Percentiles rank a stretch among this genome's conserved stretches.
Evolutionary conservation across 1,140 invertebrate genomes (phyloP).

Genomic region (Bombyx mori): DNA sequence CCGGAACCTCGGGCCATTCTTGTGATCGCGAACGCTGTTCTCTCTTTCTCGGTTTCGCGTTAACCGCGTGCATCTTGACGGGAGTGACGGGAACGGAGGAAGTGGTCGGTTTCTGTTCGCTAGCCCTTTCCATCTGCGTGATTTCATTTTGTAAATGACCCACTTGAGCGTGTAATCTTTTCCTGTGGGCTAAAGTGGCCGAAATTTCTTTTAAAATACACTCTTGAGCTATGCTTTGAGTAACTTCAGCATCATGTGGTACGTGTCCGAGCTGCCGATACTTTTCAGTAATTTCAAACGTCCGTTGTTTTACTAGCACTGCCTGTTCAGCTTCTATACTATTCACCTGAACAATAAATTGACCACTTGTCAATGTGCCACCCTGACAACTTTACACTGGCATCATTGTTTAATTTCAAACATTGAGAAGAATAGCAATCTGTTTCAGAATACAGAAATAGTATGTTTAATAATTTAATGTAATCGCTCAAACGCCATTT

Average conservation of each 20-base stretch:
- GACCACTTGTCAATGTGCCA: no score
- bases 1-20: constrained; percentile 92
- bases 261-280: constrained; percentile 71
- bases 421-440: background rate
- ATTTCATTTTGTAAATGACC: constrained; percentile 82
- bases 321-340: constrained; percentile 80
- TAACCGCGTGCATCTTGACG: constrained; percentile 60
- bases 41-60: constrained; percentile 75
- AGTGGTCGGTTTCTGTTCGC: constrained; percentile 75
- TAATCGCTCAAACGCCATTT: background rate
- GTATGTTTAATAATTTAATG: background rate
- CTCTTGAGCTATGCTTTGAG: constrained; percentile 80
- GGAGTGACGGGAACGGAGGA: constrained; percentile 66
- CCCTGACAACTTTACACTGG: no score
- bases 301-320: constrained; percentile 76
- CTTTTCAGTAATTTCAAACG: constrained; percentile 79
- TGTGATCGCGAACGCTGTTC: constrained; percentile 85
- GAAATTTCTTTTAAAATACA: constrained; percentile 89
- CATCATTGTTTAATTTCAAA: no score
- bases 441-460: background rate
- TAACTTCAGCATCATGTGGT: constrained; percentile 70
- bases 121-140: constrained; percentile 78
- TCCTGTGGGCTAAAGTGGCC: constrained; percentile 83
- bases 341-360: constrained; percentile 45
- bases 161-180: constrained; percentile 85